phyloP scores from a whole-genome alignment of 2,888 invertebrate species.

The Bibio marci region DNA sequence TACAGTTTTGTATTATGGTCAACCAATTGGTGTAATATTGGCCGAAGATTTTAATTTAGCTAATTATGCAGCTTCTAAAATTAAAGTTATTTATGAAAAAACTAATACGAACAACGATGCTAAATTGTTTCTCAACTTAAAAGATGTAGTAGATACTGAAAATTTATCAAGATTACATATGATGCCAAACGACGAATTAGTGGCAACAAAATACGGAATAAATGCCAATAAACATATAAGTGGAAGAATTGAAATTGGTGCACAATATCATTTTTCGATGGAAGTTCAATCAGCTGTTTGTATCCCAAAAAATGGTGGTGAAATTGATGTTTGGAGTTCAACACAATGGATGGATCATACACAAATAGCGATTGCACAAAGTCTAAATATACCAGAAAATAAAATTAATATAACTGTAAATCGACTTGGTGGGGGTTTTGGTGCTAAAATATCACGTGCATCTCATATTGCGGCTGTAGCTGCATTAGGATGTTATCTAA shows the following conservation, averaged over 20 bases:
- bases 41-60: constrained; percentile 38
- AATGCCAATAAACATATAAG: no score
- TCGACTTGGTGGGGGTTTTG: not conserved
- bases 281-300: constrained; percentile 52
- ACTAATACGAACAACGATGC: no score
- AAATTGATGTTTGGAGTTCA: constrained; percentile 44
- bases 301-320: constrained; percentile 53
- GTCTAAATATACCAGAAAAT: not conserved
- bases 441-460: constrained; percentile 13
- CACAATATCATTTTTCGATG: constrained; percentile 61
- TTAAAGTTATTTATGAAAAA: constrained; percentile 32
- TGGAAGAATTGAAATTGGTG: constrained; percentile 39
- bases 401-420: not conserved
- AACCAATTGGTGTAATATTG: constrained; percentile 44
- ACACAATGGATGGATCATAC: constrained; percentile 46
- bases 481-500: constrained; percentile 42
- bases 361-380: constrained; percentile 35
- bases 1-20: constrained; percentile 36
- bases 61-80: constrained; percentile 34
- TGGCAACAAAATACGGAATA: no score
- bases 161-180: no score
- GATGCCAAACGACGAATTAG: no score
- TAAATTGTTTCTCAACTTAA: no score
- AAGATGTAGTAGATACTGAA: no score
- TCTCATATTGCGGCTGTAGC: constrained; percentile 42